phyloP scores from a whole-genome alignment of 2,113 vertebrate genomes.

The Stigmatopora argus region DNA sequence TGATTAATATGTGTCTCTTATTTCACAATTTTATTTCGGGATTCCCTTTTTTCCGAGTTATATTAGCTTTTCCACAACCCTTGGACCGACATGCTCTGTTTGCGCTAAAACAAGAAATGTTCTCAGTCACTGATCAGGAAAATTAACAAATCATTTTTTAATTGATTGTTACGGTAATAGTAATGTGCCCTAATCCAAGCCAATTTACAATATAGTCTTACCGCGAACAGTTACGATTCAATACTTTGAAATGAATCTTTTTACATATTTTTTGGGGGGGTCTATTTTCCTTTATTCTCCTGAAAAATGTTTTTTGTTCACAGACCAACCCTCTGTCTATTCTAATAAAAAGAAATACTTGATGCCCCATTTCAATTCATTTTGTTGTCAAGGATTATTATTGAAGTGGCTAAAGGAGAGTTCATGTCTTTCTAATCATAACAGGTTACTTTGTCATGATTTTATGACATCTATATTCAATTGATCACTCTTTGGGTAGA shows the following conservation, averaged over 20 bases:
- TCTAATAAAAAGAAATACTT: not conserved
- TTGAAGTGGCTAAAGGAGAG: too few species aligned
- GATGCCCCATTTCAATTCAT: too few species aligned
- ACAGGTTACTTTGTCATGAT: not conserved
- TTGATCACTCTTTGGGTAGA: not conserved
- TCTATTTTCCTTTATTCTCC: not conserved
- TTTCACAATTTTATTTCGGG: constrained; percentile 15
- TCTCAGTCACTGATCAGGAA: constrained; percentile 2
- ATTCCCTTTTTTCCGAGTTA: not conserved
- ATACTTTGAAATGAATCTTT: too few species aligned
- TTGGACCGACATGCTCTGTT: not conserved
- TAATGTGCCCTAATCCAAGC: not conserved
- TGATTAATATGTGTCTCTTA: not conserved
- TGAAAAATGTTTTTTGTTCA: not conserved
- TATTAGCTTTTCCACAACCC: not conserved
- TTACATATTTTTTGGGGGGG: not conserved
- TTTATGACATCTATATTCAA: not conserved
- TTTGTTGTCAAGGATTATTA: too few species aligned
- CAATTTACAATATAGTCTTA: not conserved
- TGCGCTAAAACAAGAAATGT: constrained; percentile 1
- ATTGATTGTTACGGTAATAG: not conserved
- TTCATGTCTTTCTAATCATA: too few species aligned
- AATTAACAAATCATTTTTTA: not conserved
- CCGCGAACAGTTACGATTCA: not conserved
- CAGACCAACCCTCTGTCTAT: not conserved